These are phyloP conservation scores for Pseudorhombus dupliciocellatus DNA, from an alignment of 2,113 vertebrate species.

Conservation along the genomic window DNA sequence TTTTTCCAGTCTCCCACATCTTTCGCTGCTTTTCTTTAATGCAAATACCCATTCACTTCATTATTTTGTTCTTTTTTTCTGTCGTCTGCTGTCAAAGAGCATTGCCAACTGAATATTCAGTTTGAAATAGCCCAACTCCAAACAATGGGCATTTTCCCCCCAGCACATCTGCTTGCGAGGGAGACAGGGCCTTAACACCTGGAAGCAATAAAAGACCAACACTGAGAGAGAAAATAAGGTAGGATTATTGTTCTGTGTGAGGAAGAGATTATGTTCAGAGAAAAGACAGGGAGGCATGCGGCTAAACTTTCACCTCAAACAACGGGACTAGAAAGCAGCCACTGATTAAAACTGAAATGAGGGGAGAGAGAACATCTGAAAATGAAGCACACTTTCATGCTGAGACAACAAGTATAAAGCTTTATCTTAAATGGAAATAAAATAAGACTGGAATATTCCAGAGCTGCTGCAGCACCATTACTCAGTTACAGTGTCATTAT, in stretches of 20 bases:
- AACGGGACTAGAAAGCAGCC: constrained; percentile 63
- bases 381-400: constrained; percentile 58
- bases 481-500: constrained; percentile 60
- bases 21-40: constrained; percentile 49
- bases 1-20: constrained; percentile 48
- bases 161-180: constrained; percentile 74
- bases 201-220: constrained; percentile 81
- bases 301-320: constrained; percentile 76
- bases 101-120: constrained; percentile 63
- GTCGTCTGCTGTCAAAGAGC: constrained; percentile 40
- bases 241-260: constrained; percentile 83
- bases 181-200: constrained; percentile 79
- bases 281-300: constrained; percentile 74
- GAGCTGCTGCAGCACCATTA: constrained; percentile 41
- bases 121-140: constrained; percentile 71
- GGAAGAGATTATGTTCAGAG: constrained; percentile 79
- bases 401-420: constrained; percentile 61
- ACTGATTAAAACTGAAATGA: constrained; percentile 74
- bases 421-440: constrained; percentile 68
- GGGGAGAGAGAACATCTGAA: constrained; percentile 55
- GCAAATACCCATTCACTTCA: constrained; percentile 60
- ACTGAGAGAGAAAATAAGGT: constrained; percentile 77
- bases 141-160: constrained; percentile 66
- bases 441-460: constrained; percentile 45
- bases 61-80: constrained; percentile 16